Conservation (phyloP, 2,888 invertebrate species). For the Phanerotoma sp. region DNA sequence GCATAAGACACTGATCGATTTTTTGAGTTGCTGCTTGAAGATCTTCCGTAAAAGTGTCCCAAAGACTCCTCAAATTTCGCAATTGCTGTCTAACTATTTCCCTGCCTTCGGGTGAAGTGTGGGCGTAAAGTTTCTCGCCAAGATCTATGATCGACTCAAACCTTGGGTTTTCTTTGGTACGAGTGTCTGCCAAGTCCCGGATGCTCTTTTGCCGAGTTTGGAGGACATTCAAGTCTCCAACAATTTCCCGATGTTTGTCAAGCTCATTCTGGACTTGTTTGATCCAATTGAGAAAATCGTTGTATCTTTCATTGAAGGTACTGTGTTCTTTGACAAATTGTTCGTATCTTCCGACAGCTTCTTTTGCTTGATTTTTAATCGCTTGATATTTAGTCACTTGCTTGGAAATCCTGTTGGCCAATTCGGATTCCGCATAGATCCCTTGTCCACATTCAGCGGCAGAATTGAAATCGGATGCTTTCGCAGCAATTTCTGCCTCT, state of each 20-base stretch:
- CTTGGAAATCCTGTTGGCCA: constrained; percentile 74
- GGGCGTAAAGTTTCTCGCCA: constrained; percentile 89
- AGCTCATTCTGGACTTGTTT: constrained; percentile 72
- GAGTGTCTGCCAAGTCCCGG: constrained; percentile 75
- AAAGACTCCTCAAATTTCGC: constrained; percentile 76
- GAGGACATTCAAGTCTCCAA: constrained; percentile 80
- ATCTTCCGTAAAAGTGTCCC: constrained; percentile 88
- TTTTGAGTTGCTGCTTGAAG: constrained; percentile 79
- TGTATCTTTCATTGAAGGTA: constrained; percentile 72
- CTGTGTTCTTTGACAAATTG: constrained; percentile 85
- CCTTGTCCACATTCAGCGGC: constrained; percentile 71
- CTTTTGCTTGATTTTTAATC: constrained; percentile 77
- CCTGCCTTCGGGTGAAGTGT: constrained; percentile 92
- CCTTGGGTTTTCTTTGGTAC: constrained; percentile 74
- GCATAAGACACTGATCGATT: constrained; percentile 84
- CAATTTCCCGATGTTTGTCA: constrained; percentile 77
- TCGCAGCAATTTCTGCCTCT: constrained; percentile 70
- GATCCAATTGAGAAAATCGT: constrained; percentile 74
- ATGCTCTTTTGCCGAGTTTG: constrained; percentile 82
- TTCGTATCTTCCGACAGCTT: constrained; percentile 80
- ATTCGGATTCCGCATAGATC: constrained; percentile 73
- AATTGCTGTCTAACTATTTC: constrained; percentile 90
- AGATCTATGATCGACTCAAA: constrained; percentile 85
- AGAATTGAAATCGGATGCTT: constrained; percentile 68
- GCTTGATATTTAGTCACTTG: constrained; percentile 80